Evolutionary conservation across 2,113 vertebrate genomes (phyloP), one percentile per base, ranked within the genome.

Genomic region (Prinia subflava): DNA sequence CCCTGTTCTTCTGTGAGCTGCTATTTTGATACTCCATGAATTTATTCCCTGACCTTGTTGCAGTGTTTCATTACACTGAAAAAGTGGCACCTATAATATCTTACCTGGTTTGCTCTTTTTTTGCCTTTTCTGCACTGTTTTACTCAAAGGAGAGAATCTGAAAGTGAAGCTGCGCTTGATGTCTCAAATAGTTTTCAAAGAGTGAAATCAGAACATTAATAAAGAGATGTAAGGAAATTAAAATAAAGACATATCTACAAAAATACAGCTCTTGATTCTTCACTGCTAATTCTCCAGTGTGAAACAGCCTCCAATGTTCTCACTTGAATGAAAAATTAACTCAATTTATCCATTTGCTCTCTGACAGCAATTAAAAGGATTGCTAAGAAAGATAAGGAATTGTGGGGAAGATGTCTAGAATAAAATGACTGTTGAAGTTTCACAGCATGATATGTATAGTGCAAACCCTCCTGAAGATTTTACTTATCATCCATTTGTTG

Each of bases 311-410:
- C 1, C 5, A 25, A 5, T 42, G 24, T 82, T 85, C 74, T 93
- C 69, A 46, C 74, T 87, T 57, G 86, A 86, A 83, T 87, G 73
- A 93, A 85, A 83, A 81, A 83, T 78, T 15, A 86, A 64, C 64
- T 87, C 1, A 3, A 20, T 87, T 75, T 77, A 52, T 75, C 25
- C 37, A 53, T 46, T 92, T 82, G 49, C n/a, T 73, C 49, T 62
- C 78, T 87, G 70, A 69, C 71, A 83, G 82, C 82, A 95, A 74
- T 93, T 96, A 80, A 90, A 95, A 88, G 69, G 23, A 46, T 93
- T 87, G 44, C 49, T 89, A 68, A 70, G 50, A 63, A 70, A 56
- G 60, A 37, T 60, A 35, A 77, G 69, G 73, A 85, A 82, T 14
- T 31, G 47, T 79, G 39, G 47, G 41, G 57, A 50, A 62, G 47